Evolutionary conservation across 2,113 vertebrate species (phyloP), one percentile per base, ranked within the genome.

Genomic region (Irena cyanogastra): DNA sequence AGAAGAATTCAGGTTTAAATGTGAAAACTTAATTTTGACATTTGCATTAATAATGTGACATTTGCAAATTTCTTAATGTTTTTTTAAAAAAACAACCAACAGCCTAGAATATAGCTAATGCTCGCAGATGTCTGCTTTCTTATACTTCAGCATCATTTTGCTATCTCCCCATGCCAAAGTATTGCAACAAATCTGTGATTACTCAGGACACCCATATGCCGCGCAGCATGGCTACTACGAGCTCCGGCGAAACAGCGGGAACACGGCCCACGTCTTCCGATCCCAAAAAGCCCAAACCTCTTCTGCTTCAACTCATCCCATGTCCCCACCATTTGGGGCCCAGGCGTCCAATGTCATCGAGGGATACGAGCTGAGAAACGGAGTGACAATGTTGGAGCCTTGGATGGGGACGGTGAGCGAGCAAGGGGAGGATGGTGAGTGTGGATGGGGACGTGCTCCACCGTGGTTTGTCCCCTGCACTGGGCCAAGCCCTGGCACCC

Each of bases 331-430:
- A 0, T 26, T 8, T 2, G 42, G 30, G 69, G 83, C 52, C 14
- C 3, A 16, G n/a, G 50, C 0, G 0, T 10, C 18, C 42, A 5
- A 2, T 8, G 66, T 35, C 68, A 7, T 1, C 2, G 70, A 2
- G 5, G 72, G 66, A 45, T 41, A 11, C 0, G 0, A 16, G 49
- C 5, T 49, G 44, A 23, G 68, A 28, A n/a, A 24, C 0, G 3
- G 16, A 28, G 6, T 3, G 61, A 3, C 8, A 1, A 0, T 0
- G 9, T 1, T 9, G 68, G 70, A 26, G 70, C 0, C 2, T 3
- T 61, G 71, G 56, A 23, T 42, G 71, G 47, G 70, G 26, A 63
- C 0, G 3, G 41, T 6, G 41, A 54, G 47, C 0, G 5, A 0
- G 1, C 39, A 5, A 6, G 54, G n/a, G 17, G 44, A 74, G 35